Evolutionary conservation across 2,888 invertebrate genomes (phyloP).

Genomic region (Agapostemon virescens): DNA sequence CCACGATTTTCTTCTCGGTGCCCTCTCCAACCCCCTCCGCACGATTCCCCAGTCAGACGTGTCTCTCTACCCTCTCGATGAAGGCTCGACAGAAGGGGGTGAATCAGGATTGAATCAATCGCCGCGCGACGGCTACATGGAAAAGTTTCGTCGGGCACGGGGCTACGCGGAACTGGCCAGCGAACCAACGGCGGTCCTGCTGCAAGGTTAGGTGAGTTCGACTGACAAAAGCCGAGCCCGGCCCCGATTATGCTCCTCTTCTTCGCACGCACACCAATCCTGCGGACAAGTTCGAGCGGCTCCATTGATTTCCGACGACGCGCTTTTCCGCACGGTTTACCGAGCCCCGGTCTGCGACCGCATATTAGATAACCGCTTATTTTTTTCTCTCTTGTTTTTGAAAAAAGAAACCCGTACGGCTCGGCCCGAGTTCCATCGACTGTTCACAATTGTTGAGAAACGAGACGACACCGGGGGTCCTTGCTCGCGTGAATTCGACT

Average conservation of each 20-base stretch:
- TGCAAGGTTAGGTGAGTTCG: constrained; percentile 65
- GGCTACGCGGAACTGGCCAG: constrained; percentile 34
- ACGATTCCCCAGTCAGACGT: constrained; percentile 11
- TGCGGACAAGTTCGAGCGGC: constrained; percentile 29
- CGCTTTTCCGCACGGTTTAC: constrained; percentile 28
- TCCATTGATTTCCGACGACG: constrained; percentile 47
- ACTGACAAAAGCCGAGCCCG: constrained; percentile 23
- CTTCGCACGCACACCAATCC: neutral
- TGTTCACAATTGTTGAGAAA: neutral
- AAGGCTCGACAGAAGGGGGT: constrained; percentile 21
- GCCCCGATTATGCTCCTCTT: constrained; percentile 22
- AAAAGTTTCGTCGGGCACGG: constrained; percentile 30
- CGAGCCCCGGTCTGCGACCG: constrained; percentile 10
- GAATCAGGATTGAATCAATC: constrained; percentile 23
- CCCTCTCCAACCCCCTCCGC: too few relatives aligned
- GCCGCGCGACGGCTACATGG: constrained; percentile 44
- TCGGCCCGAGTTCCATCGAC: neutral
- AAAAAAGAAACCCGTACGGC: neutral
- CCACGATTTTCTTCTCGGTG: neutral
- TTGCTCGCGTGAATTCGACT: neutral
- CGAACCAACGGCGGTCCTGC: constrained; percentile 43
- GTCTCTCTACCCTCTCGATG: constrained; percentile 26
- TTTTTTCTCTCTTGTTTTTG: too few relatives aligned
- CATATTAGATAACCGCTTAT: neutral
- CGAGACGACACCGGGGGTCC: neutral